A percentile compares a stretch with the other conserved stretches of the same genome.
Evolutionary conservation across 2,797 vertebrate species (phyloP).

Genomic region (Ataeniobius toweri): DNA sequence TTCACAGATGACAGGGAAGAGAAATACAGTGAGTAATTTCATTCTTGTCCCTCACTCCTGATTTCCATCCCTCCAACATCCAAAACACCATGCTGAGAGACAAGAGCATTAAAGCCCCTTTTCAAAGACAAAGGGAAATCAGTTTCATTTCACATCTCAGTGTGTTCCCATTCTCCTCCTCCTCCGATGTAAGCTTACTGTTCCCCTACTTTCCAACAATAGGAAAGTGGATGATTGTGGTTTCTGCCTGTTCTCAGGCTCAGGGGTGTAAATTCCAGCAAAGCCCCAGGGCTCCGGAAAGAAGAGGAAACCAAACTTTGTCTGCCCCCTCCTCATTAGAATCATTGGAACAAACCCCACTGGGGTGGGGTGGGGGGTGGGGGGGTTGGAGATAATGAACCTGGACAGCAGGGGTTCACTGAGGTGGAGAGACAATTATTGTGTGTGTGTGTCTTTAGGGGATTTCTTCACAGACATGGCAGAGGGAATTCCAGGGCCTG

Average conservation of each 20-base stretch:
- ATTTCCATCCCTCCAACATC: constrained; percentile 48
- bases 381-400: constrained; percentile 95
- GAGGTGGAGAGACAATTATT: constrained; percentile 68
- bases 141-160: constrained; percentile 70
- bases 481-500: constrained; percentile 88
- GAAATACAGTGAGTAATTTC: constrained; percentile 7
- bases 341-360: constrained; percentile 67
- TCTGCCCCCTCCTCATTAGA: constrained; percentile 59
- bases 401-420: constrained; percentile 81
- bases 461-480: constrained; percentile 82
- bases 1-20: constrained; percentile 7
- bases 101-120: constrained; percentile 44
- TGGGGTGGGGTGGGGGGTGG: constrained; percentile 89
- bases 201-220: constrained; percentile 66
- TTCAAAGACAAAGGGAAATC: constrained; percentile 59
- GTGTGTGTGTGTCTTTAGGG: constrained; percentile 74
- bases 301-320: constrained; percentile 56
- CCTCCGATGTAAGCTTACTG: constrained; percentile 51
- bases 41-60: constrained; percentile 21
- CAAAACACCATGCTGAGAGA: constrained; percentile 34
- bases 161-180: constrained; percentile 62
- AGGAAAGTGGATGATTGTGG: constrained; percentile 79
- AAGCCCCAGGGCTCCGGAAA: constrained; percentile 79
- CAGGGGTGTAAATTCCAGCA: constrained; percentile 91
- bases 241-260: constrained; percentile 87